Evolutionary conservation across 2,797 vertebrate species (phyloP).

Genomic region (Notoglanidium macrostoma): DNA sequence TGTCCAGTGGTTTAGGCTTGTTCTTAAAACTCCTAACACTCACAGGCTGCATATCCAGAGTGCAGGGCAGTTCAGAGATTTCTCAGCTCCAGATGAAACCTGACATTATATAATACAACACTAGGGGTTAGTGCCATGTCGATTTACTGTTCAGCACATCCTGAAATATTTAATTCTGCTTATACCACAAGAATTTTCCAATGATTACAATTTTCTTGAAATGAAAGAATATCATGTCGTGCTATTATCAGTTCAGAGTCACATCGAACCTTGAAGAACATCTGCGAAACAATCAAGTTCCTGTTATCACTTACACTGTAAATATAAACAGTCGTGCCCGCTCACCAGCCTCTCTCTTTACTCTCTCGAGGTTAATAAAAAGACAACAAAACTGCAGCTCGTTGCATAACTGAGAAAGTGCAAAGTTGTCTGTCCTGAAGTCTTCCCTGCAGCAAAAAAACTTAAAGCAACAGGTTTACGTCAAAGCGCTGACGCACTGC

Average conservation of each 20-base stretch:
- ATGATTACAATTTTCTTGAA: neutral
- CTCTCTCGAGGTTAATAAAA: neutral
- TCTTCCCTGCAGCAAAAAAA: neutral
- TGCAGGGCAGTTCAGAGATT: neutral
- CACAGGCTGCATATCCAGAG: neutral
- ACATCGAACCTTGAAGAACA: neutral
- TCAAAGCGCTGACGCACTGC: neutral
- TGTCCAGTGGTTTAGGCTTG: neutral
- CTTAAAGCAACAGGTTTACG: neutral
- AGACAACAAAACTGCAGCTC: neutral
- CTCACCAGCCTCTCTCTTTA: no score
- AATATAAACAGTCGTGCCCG: neutral
- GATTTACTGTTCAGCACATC: neutral
- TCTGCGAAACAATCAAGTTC: neutral
- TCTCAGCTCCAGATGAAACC: neutral
- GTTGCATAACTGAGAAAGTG: neutral
- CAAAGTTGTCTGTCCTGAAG: neutral
- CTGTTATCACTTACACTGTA: neutral
- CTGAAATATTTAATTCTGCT: neutral
- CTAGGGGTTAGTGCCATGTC: neutral
- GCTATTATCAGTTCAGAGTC: neutral
- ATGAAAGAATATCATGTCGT: neutral
- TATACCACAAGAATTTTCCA: neutral
- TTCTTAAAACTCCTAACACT: neutral
- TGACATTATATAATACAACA: neutral